phyloP scores from a whole-genome alignment of 2,113 vertebrate species.

The Corythornis vintsioides region DNA sequence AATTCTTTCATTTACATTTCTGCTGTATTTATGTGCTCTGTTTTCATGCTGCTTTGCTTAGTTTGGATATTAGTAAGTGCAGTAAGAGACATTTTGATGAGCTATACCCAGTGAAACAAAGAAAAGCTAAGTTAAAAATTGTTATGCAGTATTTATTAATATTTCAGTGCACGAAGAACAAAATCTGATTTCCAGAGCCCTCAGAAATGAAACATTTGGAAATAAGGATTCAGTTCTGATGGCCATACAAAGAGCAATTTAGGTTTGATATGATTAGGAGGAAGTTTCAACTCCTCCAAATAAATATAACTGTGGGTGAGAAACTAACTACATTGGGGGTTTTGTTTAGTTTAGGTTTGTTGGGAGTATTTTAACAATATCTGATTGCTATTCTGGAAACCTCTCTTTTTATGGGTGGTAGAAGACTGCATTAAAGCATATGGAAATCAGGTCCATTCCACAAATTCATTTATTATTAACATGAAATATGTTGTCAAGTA shows the following conservation, averaged over 20 bases:
- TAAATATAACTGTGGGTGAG: neutral
- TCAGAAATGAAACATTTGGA: neutral
- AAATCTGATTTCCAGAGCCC: neutral
- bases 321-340: neutral
- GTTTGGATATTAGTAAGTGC: neutral
- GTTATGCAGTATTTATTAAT: neutral
- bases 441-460: neutral
- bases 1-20: slow-evolving; percentile 13
- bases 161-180: neutral
- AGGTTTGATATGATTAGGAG: neutral
- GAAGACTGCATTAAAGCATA: neutral
- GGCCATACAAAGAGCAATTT: neutral
- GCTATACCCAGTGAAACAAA: neutral
- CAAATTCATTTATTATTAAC: neutral
- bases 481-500: neutral
- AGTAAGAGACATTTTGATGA: slow-evolving; percentile 3
- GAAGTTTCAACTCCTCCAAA: neutral
- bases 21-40: slow-evolving; percentile 1
- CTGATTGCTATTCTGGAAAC: neutral
- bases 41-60: neutral
- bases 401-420: neutral
- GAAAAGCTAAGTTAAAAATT: neutral
- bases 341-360: neutral
- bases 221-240: neutral
- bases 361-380: neutral